A percentile compares a stretch with the other conserved stretches of the same genome.
These are phyloP conservation scores for Aythya fuligula DNA, from an alignment of 2,797 vertebrate species.

Conservation along the genomic window DNA sequence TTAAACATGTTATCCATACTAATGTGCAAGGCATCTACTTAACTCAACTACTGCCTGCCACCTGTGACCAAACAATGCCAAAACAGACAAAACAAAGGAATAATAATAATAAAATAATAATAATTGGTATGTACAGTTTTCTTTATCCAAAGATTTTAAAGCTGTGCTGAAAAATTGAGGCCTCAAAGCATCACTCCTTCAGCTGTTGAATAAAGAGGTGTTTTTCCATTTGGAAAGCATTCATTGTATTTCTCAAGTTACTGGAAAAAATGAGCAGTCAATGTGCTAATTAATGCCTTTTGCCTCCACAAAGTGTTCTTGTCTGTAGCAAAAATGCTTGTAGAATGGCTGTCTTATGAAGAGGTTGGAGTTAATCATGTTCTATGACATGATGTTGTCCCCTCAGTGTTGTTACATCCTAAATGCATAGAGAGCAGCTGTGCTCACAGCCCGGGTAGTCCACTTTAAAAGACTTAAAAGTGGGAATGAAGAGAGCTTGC, in stretches of 20 bases:
- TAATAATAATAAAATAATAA: neutral
- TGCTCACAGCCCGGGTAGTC: neutral
- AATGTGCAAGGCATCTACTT: neutral
- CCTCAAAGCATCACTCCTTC: neutral
- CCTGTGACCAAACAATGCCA: neutral
- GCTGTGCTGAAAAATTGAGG: neutral
- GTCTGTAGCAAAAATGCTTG: neutral
- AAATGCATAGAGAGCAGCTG: neutral
- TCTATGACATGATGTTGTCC: neutral
- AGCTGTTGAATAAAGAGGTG: neutral
- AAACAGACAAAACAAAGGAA: neutral
- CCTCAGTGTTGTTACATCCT: neutral
- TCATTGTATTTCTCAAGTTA: neutral
- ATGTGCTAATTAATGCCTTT: neutral
- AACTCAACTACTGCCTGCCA: neutral
- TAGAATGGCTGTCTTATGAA: neutral
- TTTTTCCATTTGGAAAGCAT: neutral
- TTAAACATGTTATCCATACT: neutral
- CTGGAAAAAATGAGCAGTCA: neutral
- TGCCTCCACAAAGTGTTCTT: neutral
- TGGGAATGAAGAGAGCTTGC: neutral
- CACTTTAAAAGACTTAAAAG: neutral
- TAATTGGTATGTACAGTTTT: neutral
- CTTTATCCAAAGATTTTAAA: neutral
- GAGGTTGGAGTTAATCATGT: neutral